Conservation (phyloP, 2,888 invertebrate genomes). For the Priocnemis perturbator region DNA sequence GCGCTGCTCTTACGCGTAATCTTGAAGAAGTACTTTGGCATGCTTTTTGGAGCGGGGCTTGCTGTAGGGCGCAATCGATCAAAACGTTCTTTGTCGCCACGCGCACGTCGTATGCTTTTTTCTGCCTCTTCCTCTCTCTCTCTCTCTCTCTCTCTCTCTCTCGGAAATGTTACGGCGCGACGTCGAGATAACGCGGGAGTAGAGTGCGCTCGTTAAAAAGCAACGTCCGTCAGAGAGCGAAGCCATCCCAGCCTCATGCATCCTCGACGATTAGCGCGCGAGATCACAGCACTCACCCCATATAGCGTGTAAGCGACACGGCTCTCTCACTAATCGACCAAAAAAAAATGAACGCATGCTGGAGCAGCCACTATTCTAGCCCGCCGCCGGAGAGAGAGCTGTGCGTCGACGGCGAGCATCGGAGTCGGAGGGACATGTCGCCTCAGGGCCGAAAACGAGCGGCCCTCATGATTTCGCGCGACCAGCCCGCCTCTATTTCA, state of each 20-base stretch:
- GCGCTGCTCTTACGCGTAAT: not conserved
- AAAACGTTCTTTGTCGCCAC: not conserved
- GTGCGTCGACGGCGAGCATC: conserved; percentile 81
- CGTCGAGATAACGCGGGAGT: too few species aligned
- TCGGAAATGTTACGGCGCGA: too few species aligned
- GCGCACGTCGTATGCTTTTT: not conserved
- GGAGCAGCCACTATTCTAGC: conserved; percentile 74
- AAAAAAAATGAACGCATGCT: conserved; percentile 50
- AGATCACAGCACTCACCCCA: conserved; percentile 62
- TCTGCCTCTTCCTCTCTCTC: not conserved
- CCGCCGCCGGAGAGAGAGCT: conserved; percentile 76
- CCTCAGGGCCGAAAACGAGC: conserved; percentile 85
- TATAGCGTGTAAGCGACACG: conserved; percentile 56
- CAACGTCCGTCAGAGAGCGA: not conserved
- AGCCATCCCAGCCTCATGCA: conserved; percentile 54
- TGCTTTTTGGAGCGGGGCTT: not conserved
- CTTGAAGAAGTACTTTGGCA: not conserved
- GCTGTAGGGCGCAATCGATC: not conserved
- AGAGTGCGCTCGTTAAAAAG: not conserved
- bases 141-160: too few species aligned
- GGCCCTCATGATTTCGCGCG: conserved; percentile 81
- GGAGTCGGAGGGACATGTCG: conserved; percentile 90
- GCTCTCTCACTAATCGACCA: conserved; percentile 14
- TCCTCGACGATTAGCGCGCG: conserved; percentile 50
- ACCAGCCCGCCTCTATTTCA: conserved; percentile 72